Percentiles rank a stretch among this genome's conserved stretches.
Evolutionary conservation across 2,888 invertebrate species (phyloP).

Genomic region (Aspidiotus destructor): DNA sequence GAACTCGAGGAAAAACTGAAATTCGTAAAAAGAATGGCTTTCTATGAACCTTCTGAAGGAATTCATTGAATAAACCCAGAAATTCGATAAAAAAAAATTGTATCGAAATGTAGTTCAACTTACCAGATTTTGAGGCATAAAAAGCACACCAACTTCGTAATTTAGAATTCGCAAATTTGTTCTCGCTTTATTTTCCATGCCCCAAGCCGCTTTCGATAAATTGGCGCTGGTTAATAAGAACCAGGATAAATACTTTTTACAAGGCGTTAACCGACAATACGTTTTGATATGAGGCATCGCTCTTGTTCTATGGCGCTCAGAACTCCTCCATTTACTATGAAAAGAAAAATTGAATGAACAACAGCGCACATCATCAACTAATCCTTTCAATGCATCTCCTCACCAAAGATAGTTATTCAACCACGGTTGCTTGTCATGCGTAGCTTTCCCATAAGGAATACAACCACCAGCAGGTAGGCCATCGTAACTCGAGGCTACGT

Average conservation of each 20-base stretch:
- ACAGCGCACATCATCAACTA: not conserved
- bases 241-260: constrained; percentile 60
- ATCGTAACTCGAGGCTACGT: constrained; percentile 76
- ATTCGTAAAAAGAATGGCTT: no score
- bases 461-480: constrained; percentile 77
- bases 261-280: constrained; percentile 67
- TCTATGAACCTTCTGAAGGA: not conserved
- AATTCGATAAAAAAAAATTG: constrained; percentile 13
- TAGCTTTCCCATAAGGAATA: constrained; percentile 69
- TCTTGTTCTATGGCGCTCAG: constrained; percentile 54
- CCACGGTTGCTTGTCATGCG: constrained; percentile 77
- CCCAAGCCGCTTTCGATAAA: constrained; percentile 97
- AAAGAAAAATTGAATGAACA: constrained; percentile 35
- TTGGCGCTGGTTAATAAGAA: constrained; percentile 87
- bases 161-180: constrained; percentile 58
- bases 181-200: constrained; percentile 55
- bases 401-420: constrained; percentile 65
- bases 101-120: constrained; percentile 42
- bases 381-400: constrained; percentile 41
- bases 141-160: constrained; percentile 84
- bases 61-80: not conserved
- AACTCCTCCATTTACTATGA: constrained; percentile 76
- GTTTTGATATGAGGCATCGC: constrained; percentile 95
- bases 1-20: no score
- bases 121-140: constrained; percentile 73